Evolutionary conservation across 2,888 invertebrate genomes (phyloP).

Genomic region (Perizoma flavofasciatum): DNA sequence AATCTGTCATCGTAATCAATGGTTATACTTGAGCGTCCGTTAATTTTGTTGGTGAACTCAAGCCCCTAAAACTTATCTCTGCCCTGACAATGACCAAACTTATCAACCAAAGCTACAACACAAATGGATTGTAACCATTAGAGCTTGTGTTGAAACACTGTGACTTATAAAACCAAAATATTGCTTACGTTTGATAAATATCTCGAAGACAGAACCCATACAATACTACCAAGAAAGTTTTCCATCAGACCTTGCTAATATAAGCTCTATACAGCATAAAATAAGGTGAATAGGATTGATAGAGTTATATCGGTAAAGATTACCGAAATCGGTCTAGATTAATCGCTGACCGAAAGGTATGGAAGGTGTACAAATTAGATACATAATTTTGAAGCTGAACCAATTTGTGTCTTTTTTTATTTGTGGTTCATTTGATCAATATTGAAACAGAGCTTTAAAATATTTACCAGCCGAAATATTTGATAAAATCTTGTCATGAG

Average conservation of each 20-base stretch:
- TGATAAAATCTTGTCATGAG: no score
- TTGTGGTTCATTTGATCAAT: conserved; percentile 20
- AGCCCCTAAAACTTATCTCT: conserved; percentile 38
- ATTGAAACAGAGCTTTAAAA: no score
- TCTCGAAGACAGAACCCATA: conserved; percentile 66
- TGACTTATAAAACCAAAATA: conserved; percentile 68
- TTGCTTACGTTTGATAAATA: conserved; percentile 70
- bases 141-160: conserved; percentile 70
- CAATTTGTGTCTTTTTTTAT: conserved; percentile 48
- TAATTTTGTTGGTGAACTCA: no score
- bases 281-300: conserved; percentile 30
- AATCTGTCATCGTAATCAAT: no score
- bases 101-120: conserved; percentile 48
- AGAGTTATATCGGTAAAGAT: conserved; percentile 37
- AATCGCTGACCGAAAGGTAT: conserved; percentile 64
- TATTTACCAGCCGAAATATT: no score
- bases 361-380: conserved; percentile 76
- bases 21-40: no score
- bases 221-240: conserved; percentile 41
- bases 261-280: neutral
- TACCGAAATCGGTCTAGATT: conserved; percentile 74
- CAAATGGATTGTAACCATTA: conserved; percentile 79
- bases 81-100: conserved; percentile 42
- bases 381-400: conserved; percentile 71
- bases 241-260: conserved; percentile 26